Percentiles rank a stretch among this genome's conserved stretches.
phyloP scores from a whole-genome alignment of 2,888 invertebrate species.

The Leucophenga montana region DNA sequence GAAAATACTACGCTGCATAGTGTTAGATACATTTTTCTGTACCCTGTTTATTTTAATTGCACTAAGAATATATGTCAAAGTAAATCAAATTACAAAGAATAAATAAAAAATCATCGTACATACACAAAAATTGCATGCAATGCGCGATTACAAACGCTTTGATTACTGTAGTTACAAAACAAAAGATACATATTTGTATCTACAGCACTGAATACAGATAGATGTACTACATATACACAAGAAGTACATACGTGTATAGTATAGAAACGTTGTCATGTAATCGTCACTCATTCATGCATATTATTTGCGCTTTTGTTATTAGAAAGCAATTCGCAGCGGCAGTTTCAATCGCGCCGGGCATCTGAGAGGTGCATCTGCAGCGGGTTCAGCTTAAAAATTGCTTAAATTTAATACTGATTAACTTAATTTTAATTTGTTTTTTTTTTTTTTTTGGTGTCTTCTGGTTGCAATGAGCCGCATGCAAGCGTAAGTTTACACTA shows the following conservation, averaged over 20 bases:
- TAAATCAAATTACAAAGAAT: constrained; percentile 59
- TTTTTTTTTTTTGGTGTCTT: too few species aligned
- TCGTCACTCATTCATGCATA: constrained; percentile 1
- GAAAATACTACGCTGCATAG: not conserved
- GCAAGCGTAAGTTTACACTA: constrained; percentile 58
- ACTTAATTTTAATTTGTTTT: too few species aligned
- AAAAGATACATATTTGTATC: constrained; percentile 7
- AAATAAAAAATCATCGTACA: constrained; percentile 44
- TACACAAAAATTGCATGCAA: constrained; percentile 13
- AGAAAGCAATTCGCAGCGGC: constrained; percentile 42
- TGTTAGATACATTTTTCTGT: not conserved
- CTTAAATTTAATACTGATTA: too few species aligned
- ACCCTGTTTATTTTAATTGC: constrained; percentile 22
- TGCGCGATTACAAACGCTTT: too few species aligned
- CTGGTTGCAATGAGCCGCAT: constrained; percentile 58
- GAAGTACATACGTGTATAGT: not conserved
- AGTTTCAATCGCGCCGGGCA: constrained; percentile 59
- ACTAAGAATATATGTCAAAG: constrained; percentile 38
- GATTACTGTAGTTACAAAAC: constrained; percentile 34
- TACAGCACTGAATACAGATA: not conserved
- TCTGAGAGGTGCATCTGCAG: constrained; percentile 52
- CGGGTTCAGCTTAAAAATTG: constrained; percentile 18
- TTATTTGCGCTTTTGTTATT: constrained; percentile 60
- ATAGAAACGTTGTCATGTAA: constrained; percentile 10
- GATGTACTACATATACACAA: not conserved